Conservation (phyloP, 2,888 invertebrate genomes). For the Acronicta psi region DNA sequence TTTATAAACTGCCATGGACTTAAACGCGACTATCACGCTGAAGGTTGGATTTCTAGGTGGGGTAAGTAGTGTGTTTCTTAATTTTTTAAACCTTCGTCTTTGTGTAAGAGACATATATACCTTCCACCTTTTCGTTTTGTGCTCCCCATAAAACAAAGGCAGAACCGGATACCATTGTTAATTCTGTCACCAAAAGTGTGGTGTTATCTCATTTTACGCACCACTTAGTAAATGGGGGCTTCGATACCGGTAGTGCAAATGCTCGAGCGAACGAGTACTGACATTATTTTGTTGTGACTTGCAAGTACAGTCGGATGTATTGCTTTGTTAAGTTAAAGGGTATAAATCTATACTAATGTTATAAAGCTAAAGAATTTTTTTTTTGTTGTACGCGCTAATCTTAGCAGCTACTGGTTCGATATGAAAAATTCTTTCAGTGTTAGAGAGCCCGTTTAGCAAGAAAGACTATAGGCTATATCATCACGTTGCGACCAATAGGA, state of each 20-base stretch:
- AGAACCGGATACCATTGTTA: conserved; percentile 20
- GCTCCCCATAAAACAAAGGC: conserved; percentile 8
- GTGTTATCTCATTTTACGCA: conserved; percentile 62
- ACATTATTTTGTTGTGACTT: conserved; percentile 6
- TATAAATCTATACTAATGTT: too few relatives aligned
- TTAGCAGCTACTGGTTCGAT: too few relatives aligned
- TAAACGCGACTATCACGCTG: too few relatives aligned
- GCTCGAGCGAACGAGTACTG: neutral
- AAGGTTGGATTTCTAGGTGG: too few relatives aligned
- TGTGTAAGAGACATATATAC: neutral
- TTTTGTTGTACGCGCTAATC: too few relatives aligned
- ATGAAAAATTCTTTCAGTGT: too few relatives aligned
- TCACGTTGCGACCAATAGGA: too few relatives aligned
- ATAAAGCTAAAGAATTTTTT: too few relatives aligned
- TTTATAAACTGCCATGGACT: too few relatives aligned
- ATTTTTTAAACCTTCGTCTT: neutral
- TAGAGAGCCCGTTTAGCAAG: too few relatives aligned
- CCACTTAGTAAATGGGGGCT: conserved; percentile 61
- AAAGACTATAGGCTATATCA: too few relatives aligned
- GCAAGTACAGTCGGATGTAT: neutral
- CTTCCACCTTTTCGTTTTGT: neutral
- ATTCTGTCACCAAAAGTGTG: conserved; percentile 38
- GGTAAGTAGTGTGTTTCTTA: too few relatives aligned
- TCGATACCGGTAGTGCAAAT: conserved; percentile 15
- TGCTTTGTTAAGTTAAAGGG: neutral